These are phyloP conservation scores for Porites lobata DNA, from an alignment of 92 coral and sea anemone genomes.

Conservation along the genomic window DNA sequence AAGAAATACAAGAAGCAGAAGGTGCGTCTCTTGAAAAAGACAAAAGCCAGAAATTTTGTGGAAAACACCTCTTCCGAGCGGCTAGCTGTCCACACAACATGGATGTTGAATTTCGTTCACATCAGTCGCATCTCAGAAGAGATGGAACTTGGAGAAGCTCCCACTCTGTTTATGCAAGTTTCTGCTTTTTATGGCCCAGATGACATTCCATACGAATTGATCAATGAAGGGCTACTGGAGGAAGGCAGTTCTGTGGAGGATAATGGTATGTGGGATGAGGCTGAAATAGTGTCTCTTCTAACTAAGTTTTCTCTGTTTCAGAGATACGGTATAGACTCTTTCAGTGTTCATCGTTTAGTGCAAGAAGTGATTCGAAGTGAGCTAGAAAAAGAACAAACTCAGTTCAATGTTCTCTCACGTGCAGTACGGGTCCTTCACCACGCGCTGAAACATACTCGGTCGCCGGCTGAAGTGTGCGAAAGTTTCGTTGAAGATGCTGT, in stretches of 20 bases:
- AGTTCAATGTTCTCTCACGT: constrained; percentile 48
- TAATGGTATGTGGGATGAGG: constrained; percentile 34
- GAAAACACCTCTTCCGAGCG: constrained; percentile 77
- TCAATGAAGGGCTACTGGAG: constrained; percentile 76
- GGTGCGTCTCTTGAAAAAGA: constrained; percentile 65
- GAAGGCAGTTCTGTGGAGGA: constrained; percentile 45
- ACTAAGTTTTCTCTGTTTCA: constrained; percentile 92
- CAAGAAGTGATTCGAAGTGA: constrained; percentile 87
- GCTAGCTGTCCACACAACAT: constrained; percentile 82
- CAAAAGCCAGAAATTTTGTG: constrained; percentile 53
- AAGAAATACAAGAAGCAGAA: constrained; percentile 63
- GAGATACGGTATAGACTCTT: constrained; percentile 57
- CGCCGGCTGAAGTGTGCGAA: constrained; percentile 70
- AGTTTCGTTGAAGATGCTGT: constrained; percentile 74
- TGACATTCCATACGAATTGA: constrained; percentile 83
- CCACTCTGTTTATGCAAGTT: constrained; percentile 70
- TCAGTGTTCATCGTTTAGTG: constrained; percentile 89
- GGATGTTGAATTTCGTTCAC: constrained; percentile 84
- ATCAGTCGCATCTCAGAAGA: constrained; percentile 52
- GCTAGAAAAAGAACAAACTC: constrained; percentile 31
- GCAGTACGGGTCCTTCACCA: constrained; percentile 71
- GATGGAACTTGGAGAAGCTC: constrained; percentile 48
- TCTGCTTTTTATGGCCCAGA: constrained; percentile 87
- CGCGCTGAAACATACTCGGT: constrained; percentile 71
- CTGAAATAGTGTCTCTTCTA: constrained; percentile 73